Evolutionary conservation across 2,888 invertebrate species (phyloP).

Genomic region (Aplocera efformata): DNA sequence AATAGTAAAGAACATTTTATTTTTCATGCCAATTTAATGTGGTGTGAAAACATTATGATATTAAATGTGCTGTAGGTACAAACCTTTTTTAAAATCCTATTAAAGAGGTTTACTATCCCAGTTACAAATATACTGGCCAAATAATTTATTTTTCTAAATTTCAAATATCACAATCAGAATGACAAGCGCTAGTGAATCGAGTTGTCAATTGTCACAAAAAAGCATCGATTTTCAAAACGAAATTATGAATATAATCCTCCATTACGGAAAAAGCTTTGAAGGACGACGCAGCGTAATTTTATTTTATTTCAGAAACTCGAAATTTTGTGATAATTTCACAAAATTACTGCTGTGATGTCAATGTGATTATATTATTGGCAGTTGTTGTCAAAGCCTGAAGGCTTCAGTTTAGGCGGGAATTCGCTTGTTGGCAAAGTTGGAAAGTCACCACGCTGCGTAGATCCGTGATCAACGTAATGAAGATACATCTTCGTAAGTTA

Average conservation of each 20-base stretch:
- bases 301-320: conserved; percentile 16
- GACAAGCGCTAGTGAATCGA: conserved; percentile 64
- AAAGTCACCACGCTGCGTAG: conserved; percentile 71
- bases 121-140: conserved; percentile 9
- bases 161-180: conserved; percentile 57
- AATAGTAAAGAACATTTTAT: no score
- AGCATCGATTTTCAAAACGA: conserved; percentile 67
- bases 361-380: conserved; percentile 42
- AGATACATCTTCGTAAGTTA: conserved; percentile 76
- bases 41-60: no score
- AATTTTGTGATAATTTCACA: conserved; percentile 25
- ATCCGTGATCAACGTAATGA: conserved; percentile 78
- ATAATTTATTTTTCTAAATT: conserved; percentile 50
- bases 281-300: conserved; percentile 33
- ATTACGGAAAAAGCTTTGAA: conserved; percentile 43
- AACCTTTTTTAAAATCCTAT: not conserved
- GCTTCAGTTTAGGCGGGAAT: conserved; percentile 44
- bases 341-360: conserved; percentile 37
- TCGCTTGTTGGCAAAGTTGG: conserved; percentile 42
- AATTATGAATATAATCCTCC: conserved; percentile 41
- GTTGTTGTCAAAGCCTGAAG: conserved; percentile 49
- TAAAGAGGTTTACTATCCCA: conserved; percentile 12
- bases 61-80: no score
- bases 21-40: no score
- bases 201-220: conserved; percentile 70